phyloP scores from a whole-genome alignment of 2,113 vertebrate genomes.

The Gymnorhina tibicen region DNA sequence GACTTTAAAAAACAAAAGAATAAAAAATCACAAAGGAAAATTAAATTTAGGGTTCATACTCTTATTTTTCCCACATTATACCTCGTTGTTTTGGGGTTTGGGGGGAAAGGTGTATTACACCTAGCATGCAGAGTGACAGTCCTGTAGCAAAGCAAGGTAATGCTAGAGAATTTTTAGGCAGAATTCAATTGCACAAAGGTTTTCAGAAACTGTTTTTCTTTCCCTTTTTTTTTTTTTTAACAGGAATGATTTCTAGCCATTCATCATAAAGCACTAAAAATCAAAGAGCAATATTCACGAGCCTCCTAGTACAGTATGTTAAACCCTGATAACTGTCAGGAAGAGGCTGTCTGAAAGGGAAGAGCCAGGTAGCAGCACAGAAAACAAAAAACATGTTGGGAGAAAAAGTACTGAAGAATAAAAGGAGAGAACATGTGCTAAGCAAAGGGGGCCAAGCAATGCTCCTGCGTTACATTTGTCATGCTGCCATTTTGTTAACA shows the following conservation, averaged over 20 bases:
- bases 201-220: slow-evolving; percentile 51
- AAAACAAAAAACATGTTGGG: slow-evolving; percentile 53
- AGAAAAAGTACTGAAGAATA: slow-evolving; percentile 36
- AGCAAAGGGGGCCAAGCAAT: slow-evolving; percentile 3
- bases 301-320: slow-evolving; percentile 68
- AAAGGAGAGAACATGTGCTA: slow-evolving; percentile 32
- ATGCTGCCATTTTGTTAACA: slow-evolving; percentile 49
- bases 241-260: slow-evolving; percentile 43
- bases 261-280: slow-evolving; percentile 64
- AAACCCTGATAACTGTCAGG: slow-evolving; percentile 69
- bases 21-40: neutral
- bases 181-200: slow-evolving; percentile 49
- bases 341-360: slow-evolving; percentile 52
- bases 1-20: neutral
- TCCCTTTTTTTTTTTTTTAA: neutral
- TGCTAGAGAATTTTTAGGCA: slow-evolving; percentile 28
- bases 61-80: neutral
- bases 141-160: neutral
- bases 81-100: neutral
- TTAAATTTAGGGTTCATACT: neutral
- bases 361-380: slow-evolving; percentile 40
- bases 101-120: neutral
- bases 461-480: neutral
- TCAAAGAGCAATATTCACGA: slow-evolving; percentile 74
- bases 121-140: neutral